Conservation (phyloP, 1,140 invertebrate species). For the Cydia strobilella region DNA sequence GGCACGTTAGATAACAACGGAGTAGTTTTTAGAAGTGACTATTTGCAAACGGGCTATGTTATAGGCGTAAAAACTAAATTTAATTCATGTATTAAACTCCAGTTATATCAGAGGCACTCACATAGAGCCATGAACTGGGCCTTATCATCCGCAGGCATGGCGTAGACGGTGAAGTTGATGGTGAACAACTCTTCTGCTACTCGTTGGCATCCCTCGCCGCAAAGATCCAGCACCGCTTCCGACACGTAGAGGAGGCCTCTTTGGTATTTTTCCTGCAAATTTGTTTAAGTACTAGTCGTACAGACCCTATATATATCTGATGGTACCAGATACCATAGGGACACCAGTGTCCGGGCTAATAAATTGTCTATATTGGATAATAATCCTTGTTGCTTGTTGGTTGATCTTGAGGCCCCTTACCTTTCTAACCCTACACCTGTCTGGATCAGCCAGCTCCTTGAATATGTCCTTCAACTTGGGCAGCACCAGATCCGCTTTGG, state of each 20-base stretch:
- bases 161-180: constrained; percentile 71
- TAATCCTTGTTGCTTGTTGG: no score
- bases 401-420: constrained; percentile 41
- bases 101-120: no score
- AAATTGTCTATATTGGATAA: no score
- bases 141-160: constrained; percentile 67
- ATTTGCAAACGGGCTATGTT: no score
- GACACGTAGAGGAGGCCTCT: constrained; percentile 76
- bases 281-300: no score
- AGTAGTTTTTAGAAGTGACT: no score
- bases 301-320: no score
- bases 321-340: no score
- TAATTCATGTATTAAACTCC: no score
- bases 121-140: constrained; percentile 72
- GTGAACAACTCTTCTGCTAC: constrained; percentile 68
- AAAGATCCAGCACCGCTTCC: constrained; percentile 78
- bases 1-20: no score
- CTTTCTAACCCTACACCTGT: constrained; percentile 66
- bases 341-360: no score
- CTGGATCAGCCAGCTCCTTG: constrained; percentile 67
- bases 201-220: constrained; percentile 63
- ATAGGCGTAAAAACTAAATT: no score
- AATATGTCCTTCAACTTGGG: constrained; percentile 74
- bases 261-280: constrained; percentile 68
- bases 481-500: constrained; percentile 74